phyloP scores from a whole-genome alignment of 2,888 invertebrate species.

The Macrophya alboannulata region DNA sequence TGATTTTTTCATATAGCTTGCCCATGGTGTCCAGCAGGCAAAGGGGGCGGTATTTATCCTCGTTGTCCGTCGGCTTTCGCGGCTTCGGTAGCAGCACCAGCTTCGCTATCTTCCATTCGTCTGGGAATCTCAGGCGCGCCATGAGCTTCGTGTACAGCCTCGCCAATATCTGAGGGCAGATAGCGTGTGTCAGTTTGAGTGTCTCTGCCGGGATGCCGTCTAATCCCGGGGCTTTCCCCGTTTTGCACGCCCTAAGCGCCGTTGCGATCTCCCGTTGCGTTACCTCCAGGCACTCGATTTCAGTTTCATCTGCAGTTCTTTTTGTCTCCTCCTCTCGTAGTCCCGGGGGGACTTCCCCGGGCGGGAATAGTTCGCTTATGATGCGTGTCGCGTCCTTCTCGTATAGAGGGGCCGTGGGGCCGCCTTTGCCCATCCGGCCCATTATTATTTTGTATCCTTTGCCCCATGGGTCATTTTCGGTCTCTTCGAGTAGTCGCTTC shows the following conservation, averaged over 20 bases:
- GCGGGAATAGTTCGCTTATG: too few relatives aligned
- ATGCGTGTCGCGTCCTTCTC: neutral
- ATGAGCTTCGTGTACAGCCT: neutral
- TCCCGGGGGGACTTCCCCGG: neutral
- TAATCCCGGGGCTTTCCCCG: neutral
- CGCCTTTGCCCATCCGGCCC: neutral
- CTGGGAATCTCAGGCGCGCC: neutral
- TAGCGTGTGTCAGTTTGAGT: neutral
- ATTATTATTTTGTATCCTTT: neutral
- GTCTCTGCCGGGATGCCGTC: neutral
- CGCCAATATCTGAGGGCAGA: neutral
- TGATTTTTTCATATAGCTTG: constrained; percentile 6
- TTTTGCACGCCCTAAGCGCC: neutral
- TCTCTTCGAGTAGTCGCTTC: neutral
- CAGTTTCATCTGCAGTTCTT: neutral
- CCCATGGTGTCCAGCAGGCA: neutral
- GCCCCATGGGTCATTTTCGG: neutral
- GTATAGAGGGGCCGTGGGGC: neutral
- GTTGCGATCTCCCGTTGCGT: neutral
- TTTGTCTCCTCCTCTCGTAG: too few relatives aligned
- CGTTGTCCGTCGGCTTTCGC: neutral
- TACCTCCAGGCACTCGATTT: neutral
- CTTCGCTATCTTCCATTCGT: neutral
- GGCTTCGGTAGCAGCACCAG: neutral
- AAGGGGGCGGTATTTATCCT: neutral